Base-by-base conservation (phyloP, 2,113 vertebrate genomes). In the Cromileptes altivelis region DNA sequence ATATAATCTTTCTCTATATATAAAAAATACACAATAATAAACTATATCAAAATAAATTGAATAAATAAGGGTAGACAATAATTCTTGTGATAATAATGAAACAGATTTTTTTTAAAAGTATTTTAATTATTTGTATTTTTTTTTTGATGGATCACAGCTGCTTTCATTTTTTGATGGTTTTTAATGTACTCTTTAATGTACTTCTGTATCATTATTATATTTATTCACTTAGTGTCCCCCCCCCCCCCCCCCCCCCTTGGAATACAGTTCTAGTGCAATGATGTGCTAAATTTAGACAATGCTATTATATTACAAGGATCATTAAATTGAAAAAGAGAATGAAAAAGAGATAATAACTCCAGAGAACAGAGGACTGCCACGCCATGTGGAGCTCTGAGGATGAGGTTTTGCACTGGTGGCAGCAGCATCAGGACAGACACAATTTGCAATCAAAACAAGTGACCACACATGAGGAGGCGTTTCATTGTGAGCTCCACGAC, bases 401-500 rank as follows among this genome's bases (percentile, higher is more conserved):
- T 7, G 18, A 78, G 63, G 4, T 45, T 74, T 52, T 18, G 27
- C 30, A 6, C 33, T 19, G 68, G 47, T 6, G 33, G 64, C 53
- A 18, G 70, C 53, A 18, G 63, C 69, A 68, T 78, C 30, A 37
- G 1, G 17, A 12, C 30, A 57, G 61, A 53, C 62, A 73, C n/a
- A 8, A 57, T 30, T 56, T 57, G 40, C 62, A 58, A 73, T 45
- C 57, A 58, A 60, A 81, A 72, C 37, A 55, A 75, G 75, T 25
- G 18, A 62, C 45, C 50, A 25, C 84, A 69, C 19, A 13, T 1
- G 13, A 61, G 60, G 53, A 27, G n/a, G 30, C 42, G 64, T 70
- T 49, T 73, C 49, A 76, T 2, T 33, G 50, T 18, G 19, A 30
- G 75, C 21, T 50, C 77, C 33, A 42, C 0, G 14, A 74, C 37